These are phyloP conservation scores for Manis javanica DNA, from an alignment of 2,797 vertebrate species.

Conservation along the genomic window DNA sequence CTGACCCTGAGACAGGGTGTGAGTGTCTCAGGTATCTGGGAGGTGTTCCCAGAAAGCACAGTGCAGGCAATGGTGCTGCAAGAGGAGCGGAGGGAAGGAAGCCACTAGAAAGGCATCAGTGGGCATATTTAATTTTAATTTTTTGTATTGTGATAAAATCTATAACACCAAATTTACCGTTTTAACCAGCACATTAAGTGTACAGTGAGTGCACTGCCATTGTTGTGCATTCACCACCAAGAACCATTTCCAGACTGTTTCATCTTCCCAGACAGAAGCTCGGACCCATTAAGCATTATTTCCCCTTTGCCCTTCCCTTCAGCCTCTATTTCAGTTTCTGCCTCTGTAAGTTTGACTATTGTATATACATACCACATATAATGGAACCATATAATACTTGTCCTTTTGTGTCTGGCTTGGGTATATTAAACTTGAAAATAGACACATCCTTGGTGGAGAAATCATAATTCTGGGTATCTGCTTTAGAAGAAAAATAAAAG, in stretches of 20 bases:
- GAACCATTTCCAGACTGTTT: not conserved
- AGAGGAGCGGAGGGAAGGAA: no score
- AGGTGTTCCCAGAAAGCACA: not conserved
- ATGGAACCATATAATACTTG: not conserved
- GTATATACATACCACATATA: rapidly evolving
- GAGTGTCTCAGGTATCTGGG: not conserved
- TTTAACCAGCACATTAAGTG: no score
- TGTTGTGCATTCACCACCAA: rapidly evolving
- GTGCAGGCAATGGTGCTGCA: not conserved
- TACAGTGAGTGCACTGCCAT: not conserved
- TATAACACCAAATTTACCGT: not conserved
- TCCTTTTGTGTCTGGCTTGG: not conserved
- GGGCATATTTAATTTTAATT: not conserved
- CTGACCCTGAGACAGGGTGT: not conserved
- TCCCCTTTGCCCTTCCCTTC: not conserved
- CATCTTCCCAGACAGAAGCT: not conserved
- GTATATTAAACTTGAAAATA: not conserved
- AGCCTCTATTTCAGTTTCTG: not conserved
- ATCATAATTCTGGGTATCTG: not conserved
- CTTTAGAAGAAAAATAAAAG: not conserved
- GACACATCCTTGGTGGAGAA: not conserved
- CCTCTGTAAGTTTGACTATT: not conserved
- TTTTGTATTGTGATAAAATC: not conserved
- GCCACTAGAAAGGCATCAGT: not conserved
- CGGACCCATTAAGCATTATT: rapidly evolving